Evolutionary conservation across 2,797 vertebrate genomes (phyloP).

Genomic region (Dermochelys coriacea): DNA sequence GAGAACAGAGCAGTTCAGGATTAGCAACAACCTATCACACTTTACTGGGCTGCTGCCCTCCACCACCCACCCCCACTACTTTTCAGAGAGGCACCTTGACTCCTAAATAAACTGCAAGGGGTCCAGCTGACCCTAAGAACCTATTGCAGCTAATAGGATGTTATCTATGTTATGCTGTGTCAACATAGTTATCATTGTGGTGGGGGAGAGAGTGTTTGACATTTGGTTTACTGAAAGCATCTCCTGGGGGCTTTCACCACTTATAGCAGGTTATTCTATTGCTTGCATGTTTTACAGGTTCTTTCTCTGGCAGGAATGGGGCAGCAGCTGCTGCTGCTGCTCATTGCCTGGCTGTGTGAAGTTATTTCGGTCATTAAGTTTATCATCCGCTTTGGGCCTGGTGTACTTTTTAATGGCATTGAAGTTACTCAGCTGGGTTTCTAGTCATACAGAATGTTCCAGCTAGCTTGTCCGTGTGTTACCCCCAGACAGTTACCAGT

Average conservation of each 20-base stretch:
- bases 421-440: background rate
- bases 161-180: background rate
- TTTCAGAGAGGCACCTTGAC: background rate
- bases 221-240: background rate
- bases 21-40: background rate
- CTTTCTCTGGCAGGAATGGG: background rate
- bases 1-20: background rate
- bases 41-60: background rate
- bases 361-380: conserved; percentile 27
- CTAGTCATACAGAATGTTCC: fast-evolving
- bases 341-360: conserved; percentile 23
- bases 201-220: background rate
- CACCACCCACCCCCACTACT: background rate
- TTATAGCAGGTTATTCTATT: background rate
- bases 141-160: background rate
- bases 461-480: background rate
- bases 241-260: background rate
- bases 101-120: background rate
- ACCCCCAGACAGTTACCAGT: background rate
- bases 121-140: background rate
- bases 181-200: background rate
- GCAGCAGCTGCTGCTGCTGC: conserved; percentile 56
- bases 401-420: background rate
- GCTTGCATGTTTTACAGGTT: background rate
- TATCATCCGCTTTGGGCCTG: conserved; percentile 21